Evolutionary conservation across 2,888 invertebrate species (phyloP), one percentile per base, ranked within the genome.

Genomic region (Linnaemya vulpina): DNA sequence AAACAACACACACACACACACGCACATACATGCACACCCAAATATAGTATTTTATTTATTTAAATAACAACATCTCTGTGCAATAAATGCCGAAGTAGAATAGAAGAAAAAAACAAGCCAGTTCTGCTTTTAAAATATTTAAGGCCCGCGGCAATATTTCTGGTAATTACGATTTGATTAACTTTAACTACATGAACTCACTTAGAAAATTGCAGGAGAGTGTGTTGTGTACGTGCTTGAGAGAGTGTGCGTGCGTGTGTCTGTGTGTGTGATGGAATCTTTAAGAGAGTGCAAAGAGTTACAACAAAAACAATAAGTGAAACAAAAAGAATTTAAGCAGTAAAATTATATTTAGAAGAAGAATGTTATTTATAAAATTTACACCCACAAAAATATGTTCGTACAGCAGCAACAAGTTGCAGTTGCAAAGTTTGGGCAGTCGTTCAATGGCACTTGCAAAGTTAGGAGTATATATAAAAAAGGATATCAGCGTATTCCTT

Each of bases 161-260:
- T 90, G 89, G 91, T 91, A 91, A 91, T 91, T 91, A 91, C 91
- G 91, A 91, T 91, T 91, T 91, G 91, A 91, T 91, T 91, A 91
- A 91, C 91, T 90, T 91, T 91, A 91, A 91, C 91, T 91, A 90
- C 91, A 91, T 90, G 89, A 90, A 83, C 82, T 85, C 84, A 88
- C 90, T 89, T 87, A 89, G 87, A 85, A 87, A 86, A 85, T 78
- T 75, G 70, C 74, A 63, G 63, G 58, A 84, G 68, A 65, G 60
- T 65, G 22, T 40, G 38, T 55, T 40, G 43, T 20, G 13, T 20
- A n/a, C 17, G 10, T 60, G 15, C 3, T 1, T 35, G 13, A 15
- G 22, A 11, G 17, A 40, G 11, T 74, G 25, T 62, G 62, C 30
- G 3, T 79, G 10, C 55, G n/a, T 38, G 5, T 20, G 60, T 30